Evolutionary conservation across 2,888 invertebrate species (phyloP), one percentile per base, ranked within the genome.

Genomic region (Dryobotodes eremita): DNA sequence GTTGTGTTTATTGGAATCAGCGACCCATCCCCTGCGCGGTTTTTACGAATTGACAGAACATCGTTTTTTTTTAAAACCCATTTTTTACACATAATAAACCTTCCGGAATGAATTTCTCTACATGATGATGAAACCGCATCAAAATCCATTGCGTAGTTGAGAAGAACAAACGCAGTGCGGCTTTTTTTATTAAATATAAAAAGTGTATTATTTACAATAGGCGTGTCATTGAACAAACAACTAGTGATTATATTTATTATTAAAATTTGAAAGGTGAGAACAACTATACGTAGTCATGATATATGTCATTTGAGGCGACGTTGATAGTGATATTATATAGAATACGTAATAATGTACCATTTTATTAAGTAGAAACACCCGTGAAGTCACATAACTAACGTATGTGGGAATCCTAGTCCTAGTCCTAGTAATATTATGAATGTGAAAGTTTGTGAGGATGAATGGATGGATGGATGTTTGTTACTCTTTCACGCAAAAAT

Each of bases 341-440:
- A 59, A 82, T 77, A 82, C 8, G 20, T 31, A 31, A 36, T 75
- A 20, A 46, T 64, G 11, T 23, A 75, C 36, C 15, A 50, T 48
- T 59, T 13, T n/a, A 46, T 17, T 46, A 50, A 26, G 46, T 17
- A 55, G 36, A 65, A 59, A 46, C 53, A 76, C 7, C 26, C 8
- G 53, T n/a, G 15, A 66, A 15, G 53, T 66, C 26, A 20, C 65
- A 82, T 46, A 46, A 50, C n/a, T 46, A 17, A 62, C n/a, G 31
- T 48, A 59, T 10, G 20, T 62, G 8, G 20, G 6, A 53, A n/a
- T n/a, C n/a, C n/a, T n/a, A n/a, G n/a, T n/a, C n/a, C n/a, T n/a
- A n/a, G n/a, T n/a, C n/a, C n/a, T n/a, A n/a, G n/a, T n/a, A n/a
- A n/a, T n/a, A n/a, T n/a, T n/a, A n/a, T n/a, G n/a, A n/a, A n/a